Base-by-base conservation (phyloP, 1,140 invertebrate species). In the Aphelinus certus region DNA sequence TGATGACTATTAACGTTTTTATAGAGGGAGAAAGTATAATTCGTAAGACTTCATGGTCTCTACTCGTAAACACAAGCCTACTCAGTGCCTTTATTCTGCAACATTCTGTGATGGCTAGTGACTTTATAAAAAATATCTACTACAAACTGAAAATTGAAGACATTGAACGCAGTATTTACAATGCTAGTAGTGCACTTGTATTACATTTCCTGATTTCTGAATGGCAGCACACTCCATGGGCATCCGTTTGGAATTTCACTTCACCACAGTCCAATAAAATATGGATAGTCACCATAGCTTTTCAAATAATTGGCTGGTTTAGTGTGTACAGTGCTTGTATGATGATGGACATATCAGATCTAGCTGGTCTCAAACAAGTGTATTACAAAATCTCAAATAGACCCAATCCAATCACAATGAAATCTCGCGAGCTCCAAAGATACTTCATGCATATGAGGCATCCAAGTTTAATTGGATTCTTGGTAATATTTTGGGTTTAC, bases 251-350 rank as follows among this genome's bases (percentile, higher is more conserved):
- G 90, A 84, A 88, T 72, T 75, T 90, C 7, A 80, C 89, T 75
- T 86, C 87, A 1, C 76, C 79, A 7, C 76, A 83, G 3, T 87
- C 82, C 76, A 77, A 83, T 62, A 77, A 80, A 60, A 53, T 89
- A 3, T 90, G 86, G 86, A 85, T 87, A 76, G 67, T 86, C 6
- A 90, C 90, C 78, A 80, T 84, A 4, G 71, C 83, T 4, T 77
- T 89, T 26, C 91, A 92, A 79, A 72, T 83, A 2, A 47, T 90
- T n/a, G 87, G 87, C 49, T 92, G 91, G 91, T 80, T 87, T 42
- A 82, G 91, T n/a, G 89, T 92, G 64, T 92, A 91, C 78, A 88
- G 90, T 71, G 91, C 90, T 3, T 90, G 88, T 75, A 81, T 92
- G 26, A 90, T 91, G 81, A 89, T 91, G 87, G 91, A 92, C 82